A percentile compares a stretch with the other conserved stretches of the same genome.
These are phyloP conservation scores for Tupaia chinensis DNA, from an alignment of 2,113 vertebrate species.

Conservation along the genomic window DNA sequence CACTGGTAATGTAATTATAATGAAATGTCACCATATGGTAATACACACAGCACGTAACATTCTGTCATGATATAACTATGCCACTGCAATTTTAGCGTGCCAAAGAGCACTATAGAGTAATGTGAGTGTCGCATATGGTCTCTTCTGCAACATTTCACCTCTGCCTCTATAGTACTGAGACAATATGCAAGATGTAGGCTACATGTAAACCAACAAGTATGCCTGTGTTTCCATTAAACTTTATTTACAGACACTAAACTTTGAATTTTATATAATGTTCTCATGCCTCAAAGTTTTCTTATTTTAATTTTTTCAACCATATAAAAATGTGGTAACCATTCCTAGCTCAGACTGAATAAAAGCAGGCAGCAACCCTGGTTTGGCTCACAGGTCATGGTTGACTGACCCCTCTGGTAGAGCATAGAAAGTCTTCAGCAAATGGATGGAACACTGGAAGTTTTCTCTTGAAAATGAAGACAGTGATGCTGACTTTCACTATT, in stretches of 20 bases:
- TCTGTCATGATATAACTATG: not conserved
- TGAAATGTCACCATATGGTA: not conserved
- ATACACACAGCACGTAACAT: not conserved
- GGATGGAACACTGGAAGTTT: not conserved
- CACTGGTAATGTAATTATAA: not conserved
- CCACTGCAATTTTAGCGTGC: not conserved
- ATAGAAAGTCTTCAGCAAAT: not conserved
- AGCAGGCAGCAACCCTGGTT: not conserved
- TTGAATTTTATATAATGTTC: not conserved
- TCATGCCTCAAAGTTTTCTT: not conserved
- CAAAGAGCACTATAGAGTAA: not conserved
- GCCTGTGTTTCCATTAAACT: not conserved
- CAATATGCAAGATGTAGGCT: not conserved
- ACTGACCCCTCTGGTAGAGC: not conserved
- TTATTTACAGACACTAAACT: not conserved
- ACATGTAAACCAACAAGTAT: not conserved
- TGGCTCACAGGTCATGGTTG: not conserved
- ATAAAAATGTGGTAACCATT: slow-evolving; percentile 27
- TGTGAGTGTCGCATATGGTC: rapidly evolving
- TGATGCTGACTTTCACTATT: not conserved
- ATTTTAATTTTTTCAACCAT: not conserved
- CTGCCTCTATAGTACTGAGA: not conserved
- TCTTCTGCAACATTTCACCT: rapidly evolving
- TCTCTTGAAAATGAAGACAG: not conserved
- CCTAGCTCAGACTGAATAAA: not conserved